Conservation (phyloP, 2,888 invertebrate genomes). For the Dusona sp. region DNA sequence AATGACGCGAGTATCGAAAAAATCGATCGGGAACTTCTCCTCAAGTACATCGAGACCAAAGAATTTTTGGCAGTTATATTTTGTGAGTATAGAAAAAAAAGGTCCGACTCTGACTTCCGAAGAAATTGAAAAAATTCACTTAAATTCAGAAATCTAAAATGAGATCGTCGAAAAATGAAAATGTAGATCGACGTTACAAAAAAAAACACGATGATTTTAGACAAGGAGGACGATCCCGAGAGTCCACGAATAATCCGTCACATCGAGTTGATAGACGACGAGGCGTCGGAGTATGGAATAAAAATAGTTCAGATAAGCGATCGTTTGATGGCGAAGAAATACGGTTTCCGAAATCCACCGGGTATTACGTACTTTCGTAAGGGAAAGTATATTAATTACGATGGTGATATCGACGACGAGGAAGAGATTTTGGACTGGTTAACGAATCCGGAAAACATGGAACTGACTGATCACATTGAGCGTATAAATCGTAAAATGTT, state of each 20-base stretch:
- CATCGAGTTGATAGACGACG: constrained; percentile 95
- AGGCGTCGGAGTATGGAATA: constrained; percentile 96
- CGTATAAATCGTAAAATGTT: constrained; percentile 97
- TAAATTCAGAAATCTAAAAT: neutral
- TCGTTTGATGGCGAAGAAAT: constrained; percentile 96
- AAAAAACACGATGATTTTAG: constrained; percentile 83
- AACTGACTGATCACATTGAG: constrained; percentile 96
- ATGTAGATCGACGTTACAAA: neutral
- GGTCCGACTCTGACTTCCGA: neutral
- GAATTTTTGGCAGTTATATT: constrained; percentile 97
- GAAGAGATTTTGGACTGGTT: constrained; percentile 96
- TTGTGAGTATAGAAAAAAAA: constrained; percentile 88
- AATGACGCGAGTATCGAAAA: constrained; percentile 96
- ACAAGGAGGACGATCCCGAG: constrained; percentile 93
- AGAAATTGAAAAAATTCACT: neutral
- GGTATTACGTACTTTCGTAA: constrained; percentile 96
- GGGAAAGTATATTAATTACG: constrained; percentile 95
- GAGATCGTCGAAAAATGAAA: no score
- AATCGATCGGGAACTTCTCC: constrained; percentile 92
- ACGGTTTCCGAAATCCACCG: constrained; percentile 95
- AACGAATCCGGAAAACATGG: constrained; percentile 97
- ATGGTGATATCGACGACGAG: constrained; percentile 96
- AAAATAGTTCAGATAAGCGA: constrained; percentile 95
- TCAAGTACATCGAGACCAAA: constrained; percentile 94
- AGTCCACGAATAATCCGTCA: constrained; percentile 93